Conservation (phyloP, 2,888 invertebrate species). For the Andrena bucephala region DNA sequence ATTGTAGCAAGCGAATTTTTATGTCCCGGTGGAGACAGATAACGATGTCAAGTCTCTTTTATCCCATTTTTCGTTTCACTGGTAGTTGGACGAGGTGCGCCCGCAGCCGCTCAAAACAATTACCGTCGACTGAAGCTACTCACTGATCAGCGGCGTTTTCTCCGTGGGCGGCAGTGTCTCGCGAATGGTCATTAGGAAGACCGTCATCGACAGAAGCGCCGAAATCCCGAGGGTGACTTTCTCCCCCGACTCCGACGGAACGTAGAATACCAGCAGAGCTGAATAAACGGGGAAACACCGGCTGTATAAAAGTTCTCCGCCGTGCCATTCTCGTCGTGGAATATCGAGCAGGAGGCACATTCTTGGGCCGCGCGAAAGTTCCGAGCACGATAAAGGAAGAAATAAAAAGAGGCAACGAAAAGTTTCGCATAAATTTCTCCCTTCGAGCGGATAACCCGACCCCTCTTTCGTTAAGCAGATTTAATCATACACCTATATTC, state of each 20-base stretch:
- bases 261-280: slow-evolving; percentile 94
- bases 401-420: slow-evolving; percentile 8
- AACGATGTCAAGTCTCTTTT: slow-evolving; percentile 28
- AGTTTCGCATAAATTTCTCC: slow-evolving; percentile 43
- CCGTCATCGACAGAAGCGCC: slow-evolving; percentile 95
- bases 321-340: slow-evolving; percentile 33
- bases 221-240: slow-evolving; percentile 95
- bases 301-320: slow-evolving; percentile 25
- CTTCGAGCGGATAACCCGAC: background rate
- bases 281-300: slow-evolving; percentile 64
- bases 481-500: slow-evolving; percentile 14
- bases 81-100: background rate
- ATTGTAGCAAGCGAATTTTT: background rate
- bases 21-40: slow-evolving; percentile 30
- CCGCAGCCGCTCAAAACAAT: background rate
- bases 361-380: slow-evolving; percentile 11
- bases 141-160: slow-evolving; percentile 94
- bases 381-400: background rate
- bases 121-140: slow-evolving; percentile 81
- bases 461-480: slow-evolving; percentile 37
- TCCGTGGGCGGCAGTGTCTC: slow-evolving; percentile 95
- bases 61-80: background rate
- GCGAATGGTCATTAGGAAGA: slow-evolving; percentile 94
- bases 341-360: slow-evolving; percentile 63
- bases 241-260: slow-evolving; percentile 94